These are phyloP conservation scores for Galerucella nymphaeae DNA, from an alignment of 2,888 invertebrate genomes.

Conservation along the genomic window DNA sequence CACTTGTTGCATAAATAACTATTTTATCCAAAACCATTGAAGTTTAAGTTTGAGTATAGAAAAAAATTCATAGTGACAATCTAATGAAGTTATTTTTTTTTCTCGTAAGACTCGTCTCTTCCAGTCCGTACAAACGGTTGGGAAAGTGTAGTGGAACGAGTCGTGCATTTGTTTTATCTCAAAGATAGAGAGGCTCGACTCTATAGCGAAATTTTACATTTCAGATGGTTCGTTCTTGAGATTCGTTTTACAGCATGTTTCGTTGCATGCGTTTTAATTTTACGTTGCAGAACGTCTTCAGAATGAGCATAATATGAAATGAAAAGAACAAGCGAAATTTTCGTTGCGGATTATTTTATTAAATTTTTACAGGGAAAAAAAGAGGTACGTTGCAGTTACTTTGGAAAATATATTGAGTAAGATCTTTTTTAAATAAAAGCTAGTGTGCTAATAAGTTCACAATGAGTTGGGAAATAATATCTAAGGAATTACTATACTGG, in stretches of 20 bases:
- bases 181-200: conserved; percentile 20
- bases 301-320: conserved; percentile 13
- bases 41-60: too few species aligned
- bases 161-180: conserved; percentile 27
- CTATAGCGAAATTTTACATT: conserved; percentile 23
- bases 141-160: background rate
- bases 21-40: too few species aligned
- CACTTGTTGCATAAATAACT: too few species aligned
- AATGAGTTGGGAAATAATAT: too few species aligned
- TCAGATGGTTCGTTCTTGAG: conserved; percentile 15
- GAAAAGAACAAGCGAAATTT: conserved; percentile 11
- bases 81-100: background rate
- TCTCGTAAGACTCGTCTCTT: background rate
- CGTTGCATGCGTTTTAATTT: conserved; percentile 18
- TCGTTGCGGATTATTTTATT: conserved; percentile 15
- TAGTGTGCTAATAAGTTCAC: too few species aligned
- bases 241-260: conserved; percentile 25
- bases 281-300: conserved; percentile 13
- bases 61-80: background rate
- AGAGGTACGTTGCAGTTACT: too few species aligned
- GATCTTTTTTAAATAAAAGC: too few species aligned
- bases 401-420: too few species aligned
- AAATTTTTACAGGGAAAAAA: background rate
- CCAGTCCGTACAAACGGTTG: background rate
- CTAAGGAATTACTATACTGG: too few species aligned